phyloP scores from a whole-genome alignment of 2,888 invertebrate species.

The Plusia festucae region DNA sequence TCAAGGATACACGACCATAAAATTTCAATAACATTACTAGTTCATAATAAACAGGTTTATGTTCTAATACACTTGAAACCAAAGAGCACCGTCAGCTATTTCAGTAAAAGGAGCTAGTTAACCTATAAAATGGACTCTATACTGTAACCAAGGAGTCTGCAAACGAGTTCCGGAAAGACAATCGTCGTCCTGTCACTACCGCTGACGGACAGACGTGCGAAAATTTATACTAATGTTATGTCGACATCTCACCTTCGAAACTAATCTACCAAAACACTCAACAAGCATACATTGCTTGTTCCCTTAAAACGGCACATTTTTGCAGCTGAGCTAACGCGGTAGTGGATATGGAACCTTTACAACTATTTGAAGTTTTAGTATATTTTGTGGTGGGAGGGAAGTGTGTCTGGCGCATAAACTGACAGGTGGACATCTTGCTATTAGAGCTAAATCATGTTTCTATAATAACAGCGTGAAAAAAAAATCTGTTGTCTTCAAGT shows the following conservation, averaged over 20 bases:
- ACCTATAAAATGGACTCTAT: slow-evolving; percentile 45
- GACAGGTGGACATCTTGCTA: slow-evolving; percentile 71
- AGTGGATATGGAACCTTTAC: neutral
- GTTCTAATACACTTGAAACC: neutral
- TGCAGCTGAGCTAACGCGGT: neutral
- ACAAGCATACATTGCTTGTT: slow-evolving; percentile 14
- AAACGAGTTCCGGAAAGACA: slow-evolving; percentile 68
- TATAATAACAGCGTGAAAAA: slow-evolving; percentile 50
- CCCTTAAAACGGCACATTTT: accelerated
- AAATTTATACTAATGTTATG: slow-evolving; percentile 69
- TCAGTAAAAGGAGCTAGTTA: slow-evolving; percentile 43
- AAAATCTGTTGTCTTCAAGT: slow-evolving; percentile 30
- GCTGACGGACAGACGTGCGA: slow-evolving; percentile 67
- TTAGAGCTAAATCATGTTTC: slow-evolving; percentile 67
- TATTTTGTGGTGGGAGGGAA: slow-evolving; percentile 39
- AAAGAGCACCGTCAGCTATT: slow-evolving; percentile 22
- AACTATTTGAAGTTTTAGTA: neutral
- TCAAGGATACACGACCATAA: no score
- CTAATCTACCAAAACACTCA: neutral
- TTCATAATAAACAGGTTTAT: neutral
- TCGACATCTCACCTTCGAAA: slow-evolving; percentile 3
- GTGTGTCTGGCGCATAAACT: slow-evolving; percentile 57
- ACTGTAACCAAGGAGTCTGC: slow-evolving; percentile 53
- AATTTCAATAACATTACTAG: no score
- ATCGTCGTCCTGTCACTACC: slow-evolving; percentile 62